Evolutionary conservation across 2,113 vertebrate species (phyloP), one percentile per base, ranked within the genome.

Genomic region (Desmodus rotundus): DNA sequence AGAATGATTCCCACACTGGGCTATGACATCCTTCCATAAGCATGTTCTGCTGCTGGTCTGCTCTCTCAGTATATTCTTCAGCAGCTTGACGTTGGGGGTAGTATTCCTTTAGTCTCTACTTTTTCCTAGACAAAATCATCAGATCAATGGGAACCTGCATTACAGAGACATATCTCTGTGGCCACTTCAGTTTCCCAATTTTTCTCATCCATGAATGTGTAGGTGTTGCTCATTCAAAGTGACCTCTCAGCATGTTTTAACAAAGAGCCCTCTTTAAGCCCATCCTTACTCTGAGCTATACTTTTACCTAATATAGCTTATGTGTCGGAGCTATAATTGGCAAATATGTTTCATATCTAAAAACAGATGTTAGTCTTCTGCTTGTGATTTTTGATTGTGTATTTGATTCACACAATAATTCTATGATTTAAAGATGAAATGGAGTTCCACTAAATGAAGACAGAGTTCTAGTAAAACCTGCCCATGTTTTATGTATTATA

Each of bases 71-170:
- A 17, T 77, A 41, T 72, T 89, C 52, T 70, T 89, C 43, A 61
- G 5, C 11, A 33, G 9, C 2, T 24, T 24, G 3, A 6, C 17
- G 1, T 7, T 26, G 11, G 5, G 7, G 26, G 2, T n/a, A 4
- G 19, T 50, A 54, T 72, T 45, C 33, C 52, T 36, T 26, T 68
- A 26, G 24, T 70, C 5, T 45, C 7, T 56, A 7, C 11, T 41
- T 93, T 94, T 95, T 78, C 33, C 38, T 91, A 54, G 22, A 70
- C 10, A 91, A 91, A 76, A 80, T 1, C 10, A 5, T 70, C 26
- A 65, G 11, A 4, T 38, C 38, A 15, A 78, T 0, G 19, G 26
- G 3, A 63, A 12, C 3, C 10, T 73, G 56, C 68, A 76, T 56
- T 89, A 70, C 11, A 72, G 28, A 70, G 72, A 72, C 5, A 54